phyloP scores from a whole-genome alignment of 1,140 invertebrate genomes.

The Pogonognathellus flavescens region DNA sequence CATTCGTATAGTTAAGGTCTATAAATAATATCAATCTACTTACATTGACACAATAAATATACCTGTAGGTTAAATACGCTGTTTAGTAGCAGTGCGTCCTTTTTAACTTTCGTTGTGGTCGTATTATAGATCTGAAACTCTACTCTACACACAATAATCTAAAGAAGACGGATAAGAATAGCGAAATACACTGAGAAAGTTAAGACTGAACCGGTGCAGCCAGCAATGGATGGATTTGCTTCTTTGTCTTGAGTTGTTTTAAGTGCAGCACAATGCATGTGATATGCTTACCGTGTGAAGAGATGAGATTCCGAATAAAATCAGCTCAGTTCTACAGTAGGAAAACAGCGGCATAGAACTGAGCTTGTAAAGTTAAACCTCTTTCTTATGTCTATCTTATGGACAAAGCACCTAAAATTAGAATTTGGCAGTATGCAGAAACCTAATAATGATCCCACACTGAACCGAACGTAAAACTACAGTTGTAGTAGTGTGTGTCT shows the following conservation, averaged over 20 bases:
- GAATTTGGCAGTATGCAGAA: slow-evolving; percentile 53
- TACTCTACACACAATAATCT: too few relatives aligned
- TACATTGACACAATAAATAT: too few relatives aligned
- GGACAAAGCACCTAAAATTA: slow-evolving; percentile 52
- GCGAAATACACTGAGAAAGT: too few relatives aligned
- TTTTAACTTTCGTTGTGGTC: too few relatives aligned
- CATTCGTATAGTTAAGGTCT: too few relatives aligned
- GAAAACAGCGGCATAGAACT: slow-evolving; percentile 33
- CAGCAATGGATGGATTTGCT: neutral
- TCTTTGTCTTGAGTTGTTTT: neutral
- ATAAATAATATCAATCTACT: too few relatives aligned
- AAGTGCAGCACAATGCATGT: neutral
- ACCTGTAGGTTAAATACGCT: too few relatives aligned
- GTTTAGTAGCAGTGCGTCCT: too few relatives aligned
- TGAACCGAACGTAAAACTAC: slow-evolving; percentile 41
- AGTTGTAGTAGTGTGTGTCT: neutral
- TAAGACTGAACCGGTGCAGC: too few relatives aligned
- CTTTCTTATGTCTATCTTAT: slow-evolving; percentile 47
- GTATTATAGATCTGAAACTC: too few relatives aligned
- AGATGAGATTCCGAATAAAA: neutral
- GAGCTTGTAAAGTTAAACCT: slow-evolving; percentile 27
- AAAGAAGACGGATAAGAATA: too few relatives aligned
- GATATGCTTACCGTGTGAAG: too few relatives aligned
- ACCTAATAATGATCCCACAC: slow-evolving; percentile 50
- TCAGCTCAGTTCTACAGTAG: slow-evolving; percentile 22